These are phyloP conservation scores for Phymorhynchus buccinoides DNA, from an alignment of 1,140 invertebrate species.

Conservation along the genomic window DNA sequence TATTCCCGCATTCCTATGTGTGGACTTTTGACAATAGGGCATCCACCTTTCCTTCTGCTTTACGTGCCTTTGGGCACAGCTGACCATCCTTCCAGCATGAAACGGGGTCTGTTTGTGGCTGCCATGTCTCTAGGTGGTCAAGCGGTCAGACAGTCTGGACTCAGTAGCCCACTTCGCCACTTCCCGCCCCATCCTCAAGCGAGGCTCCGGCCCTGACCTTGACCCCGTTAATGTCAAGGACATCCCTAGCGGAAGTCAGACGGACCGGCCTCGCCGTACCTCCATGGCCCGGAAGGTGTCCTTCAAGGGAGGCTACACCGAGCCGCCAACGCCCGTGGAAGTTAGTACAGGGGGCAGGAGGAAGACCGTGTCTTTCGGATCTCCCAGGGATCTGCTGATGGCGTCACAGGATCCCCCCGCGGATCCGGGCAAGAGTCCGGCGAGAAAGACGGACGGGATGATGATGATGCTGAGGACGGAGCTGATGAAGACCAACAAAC, in stretches of 20 bases:
- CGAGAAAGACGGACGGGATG: not conserved
- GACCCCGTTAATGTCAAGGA: not conserved
- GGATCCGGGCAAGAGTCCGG: not conserved
- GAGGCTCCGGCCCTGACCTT: not conserved
- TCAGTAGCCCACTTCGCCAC: not conserved
- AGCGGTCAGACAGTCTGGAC: not conserved
- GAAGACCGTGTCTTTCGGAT: not conserved
- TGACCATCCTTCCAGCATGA: no score
- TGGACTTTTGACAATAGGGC: no score
- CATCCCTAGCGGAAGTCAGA: not conserved
- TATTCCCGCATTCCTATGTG: no score
- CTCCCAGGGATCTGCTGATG: not conserved
- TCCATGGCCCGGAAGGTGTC: not conserved
- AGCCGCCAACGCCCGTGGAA: not conserved
- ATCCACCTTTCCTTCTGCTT: no score
- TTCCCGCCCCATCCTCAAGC: not conserved
- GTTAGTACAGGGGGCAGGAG: not conserved
- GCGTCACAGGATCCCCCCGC: not conserved
- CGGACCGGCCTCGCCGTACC: not conserved
- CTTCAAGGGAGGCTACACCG: not conserved
- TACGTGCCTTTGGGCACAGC: no score
- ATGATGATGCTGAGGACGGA: not conserved
- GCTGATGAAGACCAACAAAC: not conserved
- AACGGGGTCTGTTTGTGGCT: no score
- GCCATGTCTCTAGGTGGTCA: no score